phyloP scores from a whole-genome alignment of 1,140 invertebrate genomes.

The Cecropterus lyciades region DNA sequence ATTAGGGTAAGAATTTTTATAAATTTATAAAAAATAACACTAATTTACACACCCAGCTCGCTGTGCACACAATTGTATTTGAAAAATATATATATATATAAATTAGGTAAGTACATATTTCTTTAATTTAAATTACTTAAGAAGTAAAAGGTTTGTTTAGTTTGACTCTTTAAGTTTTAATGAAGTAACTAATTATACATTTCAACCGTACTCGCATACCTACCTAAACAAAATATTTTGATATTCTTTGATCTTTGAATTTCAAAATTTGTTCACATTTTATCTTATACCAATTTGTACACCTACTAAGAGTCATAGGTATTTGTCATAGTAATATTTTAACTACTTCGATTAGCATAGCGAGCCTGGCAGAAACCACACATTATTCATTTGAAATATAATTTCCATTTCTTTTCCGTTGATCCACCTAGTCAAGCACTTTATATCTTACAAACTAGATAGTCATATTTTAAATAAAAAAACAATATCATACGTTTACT shows the following conservation, averaged over 20 bases:
- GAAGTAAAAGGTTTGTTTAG: too few relatives aligned
- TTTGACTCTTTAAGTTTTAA: too few relatives aligned
- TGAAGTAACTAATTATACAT: too few relatives aligned
- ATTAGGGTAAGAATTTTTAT: constrained; percentile 74
- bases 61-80: constrained; percentile 13
- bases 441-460: constrained; percentile 72
- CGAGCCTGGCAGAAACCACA: constrained; percentile 13
- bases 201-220: too few relatives aligned
- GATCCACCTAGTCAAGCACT: constrained; percentile 78
- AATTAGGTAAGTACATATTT: background rate
- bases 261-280: too few relatives aligned
- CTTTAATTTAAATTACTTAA: background rate
- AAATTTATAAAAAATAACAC: constrained; percentile 36
- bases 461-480: constrained; percentile 63
- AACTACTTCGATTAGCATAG: background rate
- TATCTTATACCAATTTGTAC: too few relatives aligned
- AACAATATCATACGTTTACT: constrained; percentile 16
- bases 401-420: constrained; percentile 35
- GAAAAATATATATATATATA: background rate
- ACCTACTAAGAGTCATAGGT: too few relatives aligned
- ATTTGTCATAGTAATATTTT: too few relatives aligned
- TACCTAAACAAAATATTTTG: too few relatives aligned
- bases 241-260: too few relatives aligned
- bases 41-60: constrained; percentile 32
- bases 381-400: constrained; percentile 12